Evolutionary conservation across 2,888 invertebrate species (phyloP), one percentile per base, ranked within the genome.

Genomic region (Halictus quadricinctus): DNA sequence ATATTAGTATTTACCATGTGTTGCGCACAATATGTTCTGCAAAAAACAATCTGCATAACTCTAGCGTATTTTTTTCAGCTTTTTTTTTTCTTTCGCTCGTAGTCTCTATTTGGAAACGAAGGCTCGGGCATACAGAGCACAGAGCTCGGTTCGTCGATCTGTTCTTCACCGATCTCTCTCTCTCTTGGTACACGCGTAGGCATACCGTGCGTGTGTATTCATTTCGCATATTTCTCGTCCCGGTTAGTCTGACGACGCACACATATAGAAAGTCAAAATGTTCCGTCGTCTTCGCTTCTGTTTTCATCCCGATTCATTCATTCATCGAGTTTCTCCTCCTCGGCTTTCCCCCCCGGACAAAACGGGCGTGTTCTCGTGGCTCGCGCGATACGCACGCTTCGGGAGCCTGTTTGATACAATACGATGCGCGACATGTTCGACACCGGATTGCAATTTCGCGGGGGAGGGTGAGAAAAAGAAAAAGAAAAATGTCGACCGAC

Each of bases 21-120:
- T 81, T 86, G 86, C 86, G 76, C 76, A 79, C 86, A 50, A 76
- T 86, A 86, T 48, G 64, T 81, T 79, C 43, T 78, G 81, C 86
- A 76, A 86, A 84, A 84, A 85, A 86, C 81, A 81, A 86, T 78
- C 64, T 81, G 81, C 66, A n/a, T 85, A 85, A 81, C 48, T 81
- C 79, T 75, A 78, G 78, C 70, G 41, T 64, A 29, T 77, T 70
- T 43, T 70, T 43, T 43, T n/a, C 70, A 21, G n/a, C 36, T 36
- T 36, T 43, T 70, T 43, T 43, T 41, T 41, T 60, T 66, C 41
- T 70, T 43, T 70, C 43, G n/a, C 43, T 69, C 41, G 69, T 36
- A 69, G 41, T 41, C 70, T 69, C 41, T 41, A 69, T 64, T 84
- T 46, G 76, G 66, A 84, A 85, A 85, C 60, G 66, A 86, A 85